Percentiles rank a stretch among this genome's conserved stretches.
Evolutionary conservation across 64 coral and sea anemone genomes (phyloP).

Genomic region (Catalaphyllia jardinei): DNA sequence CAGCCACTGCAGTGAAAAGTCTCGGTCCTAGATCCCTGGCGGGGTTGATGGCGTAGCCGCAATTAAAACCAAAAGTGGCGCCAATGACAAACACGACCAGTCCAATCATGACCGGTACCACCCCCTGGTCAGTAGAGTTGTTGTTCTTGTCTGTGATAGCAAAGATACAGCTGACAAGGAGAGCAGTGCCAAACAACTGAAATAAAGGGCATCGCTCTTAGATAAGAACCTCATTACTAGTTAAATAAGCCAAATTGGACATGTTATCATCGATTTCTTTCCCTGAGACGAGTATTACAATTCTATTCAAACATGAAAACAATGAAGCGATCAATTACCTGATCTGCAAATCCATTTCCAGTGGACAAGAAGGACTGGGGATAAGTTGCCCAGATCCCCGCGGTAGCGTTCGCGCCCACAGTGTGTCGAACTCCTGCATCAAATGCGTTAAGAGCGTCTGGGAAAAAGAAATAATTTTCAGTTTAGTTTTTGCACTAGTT

Average conservation of each 20-base stretch:
- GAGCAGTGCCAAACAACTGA: slow-evolving; percentile 58
- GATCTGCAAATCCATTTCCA: slow-evolving; percentile 56
- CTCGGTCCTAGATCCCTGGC: slow-evolving; percentile 71
- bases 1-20: slow-evolving; percentile 61
- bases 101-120: slow-evolving; percentile 57
- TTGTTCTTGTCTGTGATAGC: slow-evolving; percentile 58
- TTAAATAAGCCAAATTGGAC: too few relatives aligned
- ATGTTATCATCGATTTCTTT: too few relatives aligned
- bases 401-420: slow-evolving; percentile 38
- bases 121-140: slow-evolving; percentile 47
- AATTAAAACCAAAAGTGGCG: slow-evolving; percentile 59
- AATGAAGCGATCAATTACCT: slow-evolving; percentile 1
- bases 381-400: slow-evolving; percentile 67
- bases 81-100: slow-evolving; percentile 65
- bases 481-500: too few relatives aligned
- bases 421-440: slow-evolving; percentile 48
- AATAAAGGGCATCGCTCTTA: background rate
- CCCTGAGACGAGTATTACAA: background rate
- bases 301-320: background rate
- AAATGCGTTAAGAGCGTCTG: slow-evolving; percentile 58
- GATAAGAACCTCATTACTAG: too few relatives aligned
- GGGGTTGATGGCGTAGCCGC: slow-evolving; percentile 66
- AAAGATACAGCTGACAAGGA: slow-evolving; percentile 58
- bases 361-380: slow-evolving; percentile 49
- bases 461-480: background rate